phyloP scores from a whole-genome alignment of 2,113 vertebrate species.

The Thunnus thynnus region DNA sequence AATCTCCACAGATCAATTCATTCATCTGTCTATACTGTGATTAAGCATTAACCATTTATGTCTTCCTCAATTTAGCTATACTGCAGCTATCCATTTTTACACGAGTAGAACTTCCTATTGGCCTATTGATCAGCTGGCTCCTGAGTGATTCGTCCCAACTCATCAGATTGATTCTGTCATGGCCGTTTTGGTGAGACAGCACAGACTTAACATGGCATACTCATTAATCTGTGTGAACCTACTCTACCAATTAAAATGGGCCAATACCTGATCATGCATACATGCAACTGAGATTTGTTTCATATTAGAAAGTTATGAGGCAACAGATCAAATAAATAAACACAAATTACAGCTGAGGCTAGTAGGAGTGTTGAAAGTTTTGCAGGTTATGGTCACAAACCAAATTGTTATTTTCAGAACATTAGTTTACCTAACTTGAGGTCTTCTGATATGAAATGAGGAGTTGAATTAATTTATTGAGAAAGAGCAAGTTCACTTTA shows the following conservation, averaged over 20 bases:
- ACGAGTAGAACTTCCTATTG: conserved; percentile 56
- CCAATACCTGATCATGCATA: not conserved
- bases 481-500: no score
- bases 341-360: no score
- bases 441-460: no score
- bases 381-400: no score
- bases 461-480: no score
- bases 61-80: conserved; percentile 47
- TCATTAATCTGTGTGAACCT: conserved; percentile 60
- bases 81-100: conserved; percentile 60
- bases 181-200: conserved; percentile 74
- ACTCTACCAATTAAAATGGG: conserved; percentile 14
- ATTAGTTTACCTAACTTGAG: no score
- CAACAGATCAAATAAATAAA: not conserved
- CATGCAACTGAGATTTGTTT: not conserved
- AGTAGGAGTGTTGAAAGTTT: no score
- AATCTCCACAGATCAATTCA: conserved; percentile 31
- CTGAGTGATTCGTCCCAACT: conserved; percentile 60
- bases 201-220: conserved; percentile 54
- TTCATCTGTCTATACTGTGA: conserved; percentile 41
- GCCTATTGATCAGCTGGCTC: conserved; percentile 73
- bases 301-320: not conserved
- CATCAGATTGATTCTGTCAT: conserved; percentile 76
- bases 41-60: conserved; percentile 50
- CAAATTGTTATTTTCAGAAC: no score